A percentile compares a stretch with the other conserved stretches of the same genome.
Evolutionary conservation across 2,113 vertebrate species (phyloP).

Genomic region (Eretmochelys imbricata): DNA sequence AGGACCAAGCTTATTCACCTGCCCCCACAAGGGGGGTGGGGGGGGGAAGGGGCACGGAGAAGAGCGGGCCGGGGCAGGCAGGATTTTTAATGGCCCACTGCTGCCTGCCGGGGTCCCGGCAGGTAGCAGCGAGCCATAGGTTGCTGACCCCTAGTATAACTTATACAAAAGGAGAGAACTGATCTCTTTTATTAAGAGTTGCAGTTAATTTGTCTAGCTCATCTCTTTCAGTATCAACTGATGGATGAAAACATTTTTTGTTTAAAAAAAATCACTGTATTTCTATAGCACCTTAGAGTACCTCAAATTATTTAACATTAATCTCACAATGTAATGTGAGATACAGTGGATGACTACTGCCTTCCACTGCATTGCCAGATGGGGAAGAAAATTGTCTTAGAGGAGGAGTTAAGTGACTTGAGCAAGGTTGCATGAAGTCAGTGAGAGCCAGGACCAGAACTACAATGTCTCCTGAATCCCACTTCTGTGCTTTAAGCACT

Average conservation of each 20-base stretch:
- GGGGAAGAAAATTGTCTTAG: not conserved
- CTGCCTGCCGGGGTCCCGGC: no score
- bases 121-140: no score
- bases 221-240: no score
- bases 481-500: not conserved
- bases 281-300: not conserved
- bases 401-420: not conserved
- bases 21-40: no score
- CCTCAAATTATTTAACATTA: fast-evolving
- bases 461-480: fast-evolving
- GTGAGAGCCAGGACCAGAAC: not conserved
- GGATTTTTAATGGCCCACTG: no score
- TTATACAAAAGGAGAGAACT: not conserved
- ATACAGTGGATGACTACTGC: not conserved
- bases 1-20: no score
- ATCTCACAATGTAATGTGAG: fast-evolving
- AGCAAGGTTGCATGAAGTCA: not conserved
- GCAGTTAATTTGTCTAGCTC: no score
- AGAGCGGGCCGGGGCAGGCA: no score
- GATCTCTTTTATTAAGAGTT: not conserved
- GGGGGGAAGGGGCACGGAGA: no score
- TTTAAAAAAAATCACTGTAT: not conserved
- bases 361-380: not conserved
- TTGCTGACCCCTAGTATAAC: no score
- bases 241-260: no score